Conservation (phyloP, 2,888 invertebrate genomes). For the Eurois occulta region DNA sequence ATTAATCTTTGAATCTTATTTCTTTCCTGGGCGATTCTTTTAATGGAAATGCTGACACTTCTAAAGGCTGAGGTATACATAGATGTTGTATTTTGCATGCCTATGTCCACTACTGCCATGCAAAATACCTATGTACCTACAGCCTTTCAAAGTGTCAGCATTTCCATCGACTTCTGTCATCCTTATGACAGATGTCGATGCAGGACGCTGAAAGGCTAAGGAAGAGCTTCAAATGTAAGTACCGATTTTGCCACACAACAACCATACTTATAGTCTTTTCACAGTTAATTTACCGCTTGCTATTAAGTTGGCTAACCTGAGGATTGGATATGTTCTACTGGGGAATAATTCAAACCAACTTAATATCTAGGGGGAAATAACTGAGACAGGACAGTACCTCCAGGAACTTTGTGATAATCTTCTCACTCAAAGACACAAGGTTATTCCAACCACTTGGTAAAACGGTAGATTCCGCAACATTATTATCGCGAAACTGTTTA, state of each 20-base stretch:
- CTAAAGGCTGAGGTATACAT: not conserved
- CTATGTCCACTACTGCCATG: no score
- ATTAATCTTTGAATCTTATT: conserved; percentile 48
- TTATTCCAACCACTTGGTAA: conserved; percentile 17
- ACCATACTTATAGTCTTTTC: not conserved
- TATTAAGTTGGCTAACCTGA: not conserved
- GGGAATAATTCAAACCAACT: not conserved
- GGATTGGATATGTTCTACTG: not conserved
- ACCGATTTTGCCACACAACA: not conserved
- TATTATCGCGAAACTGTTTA: conserved; percentile 53
- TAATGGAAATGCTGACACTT: conserved; percentile 1
- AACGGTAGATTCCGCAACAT: conserved; percentile 41
- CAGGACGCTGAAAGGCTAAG: no score
- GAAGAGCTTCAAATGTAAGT: not conserved
- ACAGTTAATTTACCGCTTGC: not conserved
- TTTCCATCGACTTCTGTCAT: no score
- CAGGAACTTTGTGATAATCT: conserved; percentile 1
- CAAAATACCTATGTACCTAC: no score
- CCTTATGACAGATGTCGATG: no score
- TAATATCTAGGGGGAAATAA: not conserved
- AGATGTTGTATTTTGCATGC: not conserved
- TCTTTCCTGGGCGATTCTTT: conserved; percentile 13
- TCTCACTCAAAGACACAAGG: conserved; percentile 23
- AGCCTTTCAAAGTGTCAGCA: no score
- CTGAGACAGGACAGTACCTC: not conserved